Percentiles rank a stretch among this genome's conserved stretches.
These are phyloP conservation scores for Pangasius krempfi DNA, from an alignment of 2,797 vertebrate species.

Conservation along the genomic window DNA sequence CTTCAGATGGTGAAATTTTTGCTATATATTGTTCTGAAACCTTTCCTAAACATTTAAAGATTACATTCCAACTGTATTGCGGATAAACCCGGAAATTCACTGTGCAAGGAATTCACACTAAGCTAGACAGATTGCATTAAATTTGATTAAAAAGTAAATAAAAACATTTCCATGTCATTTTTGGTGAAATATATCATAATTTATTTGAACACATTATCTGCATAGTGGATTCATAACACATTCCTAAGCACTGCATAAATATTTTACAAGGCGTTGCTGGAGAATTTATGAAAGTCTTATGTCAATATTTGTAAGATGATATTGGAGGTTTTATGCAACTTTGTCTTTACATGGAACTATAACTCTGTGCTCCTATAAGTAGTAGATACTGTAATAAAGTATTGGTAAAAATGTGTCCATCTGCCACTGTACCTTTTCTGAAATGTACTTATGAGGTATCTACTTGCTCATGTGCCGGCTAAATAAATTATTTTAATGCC, in stretches of 20 bases:
- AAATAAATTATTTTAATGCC: not conserved
- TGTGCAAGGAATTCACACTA: constrained; percentile 2
- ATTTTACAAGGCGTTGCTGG: not conserved
- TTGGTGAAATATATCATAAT: not conserved
- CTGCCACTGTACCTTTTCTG: not conserved
- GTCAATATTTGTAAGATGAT: not conserved
- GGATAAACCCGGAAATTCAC: constrained; percentile 1
- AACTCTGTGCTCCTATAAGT: not conserved
- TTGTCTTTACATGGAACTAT: constrained; percentile 7
- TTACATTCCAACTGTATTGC: constrained; percentile 7
- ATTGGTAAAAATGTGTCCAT: not conserved
- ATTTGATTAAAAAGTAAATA: not conserved
- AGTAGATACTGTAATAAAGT: not conserved
- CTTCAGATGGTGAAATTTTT: not conserved
- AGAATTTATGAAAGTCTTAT: not conserved
- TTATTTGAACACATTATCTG: not conserved
- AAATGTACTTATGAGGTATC: not conserved
- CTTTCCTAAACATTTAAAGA: not conserved
- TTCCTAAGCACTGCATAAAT: not conserved
- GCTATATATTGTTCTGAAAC: constrained; percentile 1
- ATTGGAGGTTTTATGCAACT: not conserved
- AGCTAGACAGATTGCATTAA: no score
- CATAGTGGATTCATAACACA: not conserved
- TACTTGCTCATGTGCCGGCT: not conserved
- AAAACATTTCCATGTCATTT: not conserved